These are phyloP conservation scores for Pseudopleuronectes americanus DNA, from an alignment of 2,797 vertebrate genomes.

Conservation along the genomic window DNA sequence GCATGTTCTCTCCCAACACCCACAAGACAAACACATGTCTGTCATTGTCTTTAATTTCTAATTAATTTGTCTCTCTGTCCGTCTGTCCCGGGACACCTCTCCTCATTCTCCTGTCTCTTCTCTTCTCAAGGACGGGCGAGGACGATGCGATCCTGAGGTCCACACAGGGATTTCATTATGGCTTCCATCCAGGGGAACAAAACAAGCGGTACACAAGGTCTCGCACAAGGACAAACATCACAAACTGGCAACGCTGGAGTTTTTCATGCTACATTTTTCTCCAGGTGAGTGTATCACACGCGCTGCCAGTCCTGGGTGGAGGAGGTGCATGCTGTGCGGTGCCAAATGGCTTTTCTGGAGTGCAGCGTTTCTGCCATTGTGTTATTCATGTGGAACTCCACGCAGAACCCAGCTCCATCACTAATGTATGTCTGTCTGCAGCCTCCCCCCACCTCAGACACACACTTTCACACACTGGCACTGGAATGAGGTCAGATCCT, in stretches of 20 bases:
- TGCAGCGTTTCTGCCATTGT: conserved; percentile 20
- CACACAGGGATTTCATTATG: conserved; percentile 55
- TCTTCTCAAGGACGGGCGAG: conserved; percentile 53
- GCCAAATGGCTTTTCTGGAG: conserved; percentile 13
- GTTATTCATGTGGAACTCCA: conserved; percentile 20
- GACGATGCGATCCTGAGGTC: conserved; percentile 49
- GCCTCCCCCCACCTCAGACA: conserved; percentile 56
- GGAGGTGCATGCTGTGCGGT: conserved; percentile 4
- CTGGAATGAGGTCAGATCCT: conserved; percentile 71
- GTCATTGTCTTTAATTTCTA: conserved; percentile 47
- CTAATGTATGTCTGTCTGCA: conserved; percentile 74
- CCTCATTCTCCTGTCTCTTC: conserved; percentile 23
- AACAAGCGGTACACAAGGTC: conserved; percentile 53
- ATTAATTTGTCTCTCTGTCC: conserved; percentile 44
- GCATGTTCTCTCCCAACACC: conserved; percentile 21
- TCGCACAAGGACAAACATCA: conserved; percentile 52
- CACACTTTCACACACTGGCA: conserved; percentile 29
- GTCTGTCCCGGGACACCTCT: conserved; percentile 38
- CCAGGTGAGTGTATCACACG: conserved; percentile 33
- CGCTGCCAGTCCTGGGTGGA: conserved; percentile 8
- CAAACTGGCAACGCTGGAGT: conserved; percentile 28
- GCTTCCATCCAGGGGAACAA: conserved; percentile 59
- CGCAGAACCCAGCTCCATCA: conserved; percentile 57
- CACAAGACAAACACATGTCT: conserved; percentile 14
- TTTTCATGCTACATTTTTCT: conserved; percentile 52